Evolutionary conservation across 1,140 invertebrate species (phyloP).

Genomic region (Bombus waltoni): DNA sequence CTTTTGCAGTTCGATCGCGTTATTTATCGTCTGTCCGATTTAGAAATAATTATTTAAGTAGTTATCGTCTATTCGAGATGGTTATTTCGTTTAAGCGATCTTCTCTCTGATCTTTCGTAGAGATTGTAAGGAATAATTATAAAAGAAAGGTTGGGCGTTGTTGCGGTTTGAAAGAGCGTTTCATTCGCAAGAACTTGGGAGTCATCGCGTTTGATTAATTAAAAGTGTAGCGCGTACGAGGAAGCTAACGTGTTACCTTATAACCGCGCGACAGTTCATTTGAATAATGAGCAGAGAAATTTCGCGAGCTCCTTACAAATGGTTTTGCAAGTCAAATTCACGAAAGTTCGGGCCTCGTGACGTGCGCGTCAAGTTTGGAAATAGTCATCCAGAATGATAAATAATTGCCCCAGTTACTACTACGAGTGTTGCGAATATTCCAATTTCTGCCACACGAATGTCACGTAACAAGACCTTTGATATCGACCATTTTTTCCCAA

Average conservation of each 20-base stretch:
- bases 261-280: background rate
- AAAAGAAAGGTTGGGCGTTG: background rate
- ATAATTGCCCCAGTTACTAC: background rate
- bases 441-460: background rate
- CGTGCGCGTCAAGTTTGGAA: background rate
- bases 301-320: constrained; percentile 13
- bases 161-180: background rate
- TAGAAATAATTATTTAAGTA: too few species aligned
- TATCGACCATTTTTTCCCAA: background rate
- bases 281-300: constrained; percentile 4
- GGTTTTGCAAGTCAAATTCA: background rate
- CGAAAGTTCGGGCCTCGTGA: background rate
- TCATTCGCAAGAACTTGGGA: background rate
- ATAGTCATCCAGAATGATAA: background rate
- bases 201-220: constrained; percentile 5
- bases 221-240: background rate
- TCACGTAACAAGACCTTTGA: background rate
- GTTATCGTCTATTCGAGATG: too few species aligned
- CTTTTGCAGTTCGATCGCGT: too few species aligned
- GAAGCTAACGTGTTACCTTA: background rate
- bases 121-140: too few species aligned
- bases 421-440: background rate
- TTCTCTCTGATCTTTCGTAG: too few species aligned
- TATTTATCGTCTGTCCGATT: too few species aligned
- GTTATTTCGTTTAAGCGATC: too few species aligned